Base-by-base conservation (phyloP, 2,797 vertebrate species). In the Naso thynnoides region DNA sequence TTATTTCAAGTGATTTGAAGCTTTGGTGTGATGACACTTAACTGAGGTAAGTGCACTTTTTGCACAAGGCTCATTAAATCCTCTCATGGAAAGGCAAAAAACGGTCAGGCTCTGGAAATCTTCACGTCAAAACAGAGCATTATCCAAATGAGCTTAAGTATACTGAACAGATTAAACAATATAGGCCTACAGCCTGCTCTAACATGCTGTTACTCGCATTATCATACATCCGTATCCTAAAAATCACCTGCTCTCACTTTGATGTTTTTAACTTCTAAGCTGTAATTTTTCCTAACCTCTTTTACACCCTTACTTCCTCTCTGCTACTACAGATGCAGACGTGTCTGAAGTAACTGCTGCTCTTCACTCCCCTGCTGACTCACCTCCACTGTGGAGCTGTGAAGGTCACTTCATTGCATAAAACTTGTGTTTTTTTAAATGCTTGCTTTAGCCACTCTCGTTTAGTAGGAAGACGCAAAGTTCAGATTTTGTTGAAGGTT, bases 1-100 rank as follows among this genome's bases (percentile, higher is more conserved):
- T 84, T 87, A 83, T 83, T 87, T 83, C n/a, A 79, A 79, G 72
- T 76, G 80, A 84, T 86, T 68, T 52, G 29, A 64, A 56, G 63
- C 69, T 48, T 44, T 21, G 44, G 6, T 33, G 64, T 5, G n/a
- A 74, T 73, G 68, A 73, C 7, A 41, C 38, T 24, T 54, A 42
- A 19, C 26, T 5, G 14, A 14, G 18, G 0, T 4, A 44, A 59
- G 18, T 21, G 29, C 14, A 38, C 15, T 36, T 52, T 67, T 58
- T 41, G 29, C 50, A 57, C 60, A 29, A 27, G 8, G 4, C 14
- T 68, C 53, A 33, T 29, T 26, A 45, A 57, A 45, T 38, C 11
- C 19, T 23, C 14, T 23, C 8, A 19, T 2, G 7, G 7, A 42
- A 54, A 53, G 31, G 14, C 11, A 18, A 19, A 23, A 41, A 31